phyloP scores from a whole-genome alignment of 2,888 invertebrate species.

The Apotomis betuletana region DNA sequence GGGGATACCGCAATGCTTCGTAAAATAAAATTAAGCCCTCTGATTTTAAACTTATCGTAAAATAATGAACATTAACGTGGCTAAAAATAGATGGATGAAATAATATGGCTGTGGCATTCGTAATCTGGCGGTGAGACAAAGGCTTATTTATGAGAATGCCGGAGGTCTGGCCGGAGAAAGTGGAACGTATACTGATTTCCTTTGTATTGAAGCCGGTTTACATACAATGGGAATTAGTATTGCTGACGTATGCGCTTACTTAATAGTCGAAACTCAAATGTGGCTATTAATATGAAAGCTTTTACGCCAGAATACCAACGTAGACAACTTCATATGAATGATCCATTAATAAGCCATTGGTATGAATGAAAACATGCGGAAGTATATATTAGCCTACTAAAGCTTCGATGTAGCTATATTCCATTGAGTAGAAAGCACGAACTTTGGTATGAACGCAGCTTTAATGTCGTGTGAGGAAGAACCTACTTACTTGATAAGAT shows the following conservation, averaged over 20 bases:
- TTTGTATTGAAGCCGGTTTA: conserved; percentile 58
- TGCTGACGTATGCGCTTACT: conserved; percentile 46
- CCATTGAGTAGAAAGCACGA: background rate
- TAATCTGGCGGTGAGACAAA: conserved; percentile 56
- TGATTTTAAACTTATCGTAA: conserved; percentile 5
- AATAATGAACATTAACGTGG: conserved; percentile 3
- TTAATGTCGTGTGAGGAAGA: too few relatives aligned
- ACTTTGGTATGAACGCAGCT: background rate
- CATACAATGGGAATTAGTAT: conserved; percentile 50
- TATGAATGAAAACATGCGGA: conserved; percentile 7
- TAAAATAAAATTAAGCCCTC: too few relatives aligned
- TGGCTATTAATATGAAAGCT: conserved; percentile 21
- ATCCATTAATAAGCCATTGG: conserved; percentile 8
- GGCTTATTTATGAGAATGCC: conserved; percentile 56
- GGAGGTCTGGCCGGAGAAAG: conserved; percentile 59
- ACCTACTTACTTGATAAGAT: too few relatives aligned
- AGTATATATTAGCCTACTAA: background rate
- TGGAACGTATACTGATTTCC: conserved; percentile 67
- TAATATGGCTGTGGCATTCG: conserved; percentile 38
- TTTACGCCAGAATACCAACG: conserved; percentile 24
- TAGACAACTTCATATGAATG: conserved; percentile 16
- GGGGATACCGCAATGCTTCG: too few relatives aligned
- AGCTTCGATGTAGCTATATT: background rate
- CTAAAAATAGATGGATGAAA: conserved; percentile 34
- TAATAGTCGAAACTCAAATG: conserved; percentile 39